These are phyloP conservation scores for Smithornis capensis DNA, from an alignment of 2,113 vertebrate genomes.

Conservation along the genomic window DNA sequence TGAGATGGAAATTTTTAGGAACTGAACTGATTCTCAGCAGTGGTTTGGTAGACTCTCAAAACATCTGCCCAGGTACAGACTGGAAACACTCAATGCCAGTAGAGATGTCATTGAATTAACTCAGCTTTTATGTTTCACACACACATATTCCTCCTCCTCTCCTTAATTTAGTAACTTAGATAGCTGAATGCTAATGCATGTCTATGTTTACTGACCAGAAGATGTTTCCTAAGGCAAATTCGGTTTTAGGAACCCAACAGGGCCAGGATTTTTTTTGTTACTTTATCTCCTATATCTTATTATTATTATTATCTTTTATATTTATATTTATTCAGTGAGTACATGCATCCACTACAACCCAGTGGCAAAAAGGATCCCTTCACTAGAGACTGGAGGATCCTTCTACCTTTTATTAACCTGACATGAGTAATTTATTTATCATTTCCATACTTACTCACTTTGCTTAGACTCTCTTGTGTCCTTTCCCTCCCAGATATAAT, in stretches of 20 bases:
- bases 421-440: background rate
- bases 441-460: background rate
- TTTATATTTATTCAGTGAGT: too few relatives aligned
- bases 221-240: background rate
- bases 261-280: background rate
- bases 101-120: background rate
- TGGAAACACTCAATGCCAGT: background rate
- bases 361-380: background rate
- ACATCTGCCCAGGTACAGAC: conserved; percentile 20
- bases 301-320: too few relatives aligned
- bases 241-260: background rate
- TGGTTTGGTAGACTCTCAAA: background rate
- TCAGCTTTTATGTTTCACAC: background rate
- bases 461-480: accelerated
- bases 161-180: background rate
- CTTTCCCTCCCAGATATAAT: too few relatives aligned
- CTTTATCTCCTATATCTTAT: too few relatives aligned
- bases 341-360: background rate
- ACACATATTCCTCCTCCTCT: background rate
- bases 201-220: background rate
- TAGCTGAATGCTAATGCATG: background rate
- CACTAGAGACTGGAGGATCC: background rate
- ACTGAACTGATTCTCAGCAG: conserved; percentile 14
- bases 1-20: conserved; percentile 31
- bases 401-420: background rate